Evolutionary conservation across 2,797 vertebrate species (phyloP).

Genomic region (Hydrophis major): DNA sequence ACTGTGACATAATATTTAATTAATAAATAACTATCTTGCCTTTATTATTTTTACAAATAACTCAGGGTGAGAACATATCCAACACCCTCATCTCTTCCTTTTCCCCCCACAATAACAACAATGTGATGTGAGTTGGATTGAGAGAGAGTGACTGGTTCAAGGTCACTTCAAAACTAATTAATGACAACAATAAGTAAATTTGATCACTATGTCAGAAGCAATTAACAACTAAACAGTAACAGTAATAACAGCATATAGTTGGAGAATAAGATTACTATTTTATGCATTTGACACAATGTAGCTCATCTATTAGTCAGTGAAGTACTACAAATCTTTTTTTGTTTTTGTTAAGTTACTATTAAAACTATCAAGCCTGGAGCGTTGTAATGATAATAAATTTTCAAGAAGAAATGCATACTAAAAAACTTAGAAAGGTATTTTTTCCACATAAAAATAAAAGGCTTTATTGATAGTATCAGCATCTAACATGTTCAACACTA

Average conservation of each 20-base stretch:
- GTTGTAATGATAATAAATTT: not conserved
- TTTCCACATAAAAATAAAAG: not conserved
- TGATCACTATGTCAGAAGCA: not conserved
- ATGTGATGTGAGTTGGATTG: too few relatives aligned
- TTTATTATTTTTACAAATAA: too few relatives aligned
- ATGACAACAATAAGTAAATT: not conserved
- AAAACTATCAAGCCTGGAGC: not conserved
- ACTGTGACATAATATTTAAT: not conserved
- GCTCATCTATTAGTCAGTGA: not conserved
- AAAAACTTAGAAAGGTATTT: not conserved
- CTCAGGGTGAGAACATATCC: too few relatives aligned
- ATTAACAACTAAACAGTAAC: not conserved
- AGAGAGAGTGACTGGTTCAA: too few relatives aligned
- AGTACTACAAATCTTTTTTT: not conserved
- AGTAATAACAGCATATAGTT: not conserved
- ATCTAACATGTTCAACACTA: not conserved
- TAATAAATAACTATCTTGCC: too few relatives aligned
- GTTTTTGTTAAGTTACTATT: not conserved
- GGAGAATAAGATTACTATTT: not conserved
- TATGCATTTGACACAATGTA: not conserved
- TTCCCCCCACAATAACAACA: too few relatives aligned
- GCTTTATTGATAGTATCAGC: not conserved
- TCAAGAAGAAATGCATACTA: not conserved
- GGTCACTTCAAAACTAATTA: not conserved
- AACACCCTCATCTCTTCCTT: too few relatives aligned